Percentiles rank a stretch among this genome's conserved stretches.
Evolutionary conservation across 1,140 invertebrate genomes (phyloP).

Genomic region (Babylonia areolata): DNA sequence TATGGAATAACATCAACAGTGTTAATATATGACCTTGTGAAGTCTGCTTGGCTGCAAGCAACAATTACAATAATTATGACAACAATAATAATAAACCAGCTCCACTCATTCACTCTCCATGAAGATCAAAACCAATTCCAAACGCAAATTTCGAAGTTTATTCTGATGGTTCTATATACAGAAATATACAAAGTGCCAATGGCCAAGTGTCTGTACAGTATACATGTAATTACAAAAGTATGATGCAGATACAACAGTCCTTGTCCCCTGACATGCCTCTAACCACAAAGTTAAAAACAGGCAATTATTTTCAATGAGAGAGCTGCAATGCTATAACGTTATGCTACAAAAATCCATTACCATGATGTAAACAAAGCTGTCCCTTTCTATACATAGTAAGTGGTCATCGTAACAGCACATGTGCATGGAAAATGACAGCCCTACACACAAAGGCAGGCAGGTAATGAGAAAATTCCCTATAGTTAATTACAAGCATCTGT

Average conservation of each 20-base stretch:
- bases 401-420: neutral
- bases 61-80: too few relatives aligned
- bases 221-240: neutral
- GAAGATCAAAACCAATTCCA: neutral
- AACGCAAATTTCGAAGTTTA: neutral
- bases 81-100: neutral
- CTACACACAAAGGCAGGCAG: neutral
- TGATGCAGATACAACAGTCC: neutral
- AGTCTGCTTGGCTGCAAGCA: too few relatives aligned
- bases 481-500: neutral
- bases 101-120: neutral
- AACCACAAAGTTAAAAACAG: neutral
- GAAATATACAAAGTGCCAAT: neutral
- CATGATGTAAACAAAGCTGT: neutral
- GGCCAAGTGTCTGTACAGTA: neutral
- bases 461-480: neutral
- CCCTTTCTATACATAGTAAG: neutral
- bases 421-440: neutral
- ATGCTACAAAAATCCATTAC: neutral
- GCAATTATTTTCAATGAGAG: neutral
- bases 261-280: neutral
- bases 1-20: too few relatives aligned
- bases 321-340: neutral
- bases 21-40: too few relatives aligned
- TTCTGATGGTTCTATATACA: constrained; percentile 4